Conservation (phyloP, 2,888 invertebrate species). For the Sisyra terminalis region DNA sequence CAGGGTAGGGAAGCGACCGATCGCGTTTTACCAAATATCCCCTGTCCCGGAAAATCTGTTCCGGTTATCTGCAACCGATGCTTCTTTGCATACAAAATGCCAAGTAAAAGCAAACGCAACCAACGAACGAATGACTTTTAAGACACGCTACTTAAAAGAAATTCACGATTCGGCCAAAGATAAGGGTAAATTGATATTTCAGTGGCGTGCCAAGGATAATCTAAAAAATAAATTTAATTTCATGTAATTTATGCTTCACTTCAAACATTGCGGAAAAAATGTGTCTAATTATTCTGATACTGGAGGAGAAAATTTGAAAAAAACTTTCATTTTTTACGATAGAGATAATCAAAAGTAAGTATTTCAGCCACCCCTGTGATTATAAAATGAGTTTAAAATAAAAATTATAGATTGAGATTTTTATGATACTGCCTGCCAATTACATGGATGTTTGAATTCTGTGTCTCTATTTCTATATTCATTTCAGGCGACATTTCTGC, state of each 20-base stretch:
- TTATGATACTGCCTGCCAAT: slow-evolving; percentile 9
- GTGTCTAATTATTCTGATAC: too few species aligned
- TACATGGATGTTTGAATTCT: slow-evolving; percentile 9
- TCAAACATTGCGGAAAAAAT: too few species aligned
- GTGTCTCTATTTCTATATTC: neutral
- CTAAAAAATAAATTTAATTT: too few species aligned
- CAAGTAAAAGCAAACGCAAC: too few species aligned
- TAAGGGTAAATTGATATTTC: slow-evolving; percentile 7
- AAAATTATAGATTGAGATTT: slow-evolving; percentile 10
- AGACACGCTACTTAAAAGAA: slow-evolving; percentile 7
- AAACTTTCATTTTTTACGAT: too few species aligned
- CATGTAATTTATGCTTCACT: neutral
- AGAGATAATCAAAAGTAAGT: neutral
- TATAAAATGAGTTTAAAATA: slow-evolving; percentile 2
- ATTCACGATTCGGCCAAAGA: slow-evolving; percentile 4
- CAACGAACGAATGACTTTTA: slow-evolving; percentile 1
- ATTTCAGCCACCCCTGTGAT: neutral
- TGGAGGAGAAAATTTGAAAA: too few species aligned
- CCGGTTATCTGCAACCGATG: slow-evolving; percentile 10
- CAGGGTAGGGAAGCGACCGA: neutral
- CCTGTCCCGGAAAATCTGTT: slow-evolving; percentile 8
- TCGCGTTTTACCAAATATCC: too few species aligned
- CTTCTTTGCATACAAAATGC: slow-evolving; percentile 9
- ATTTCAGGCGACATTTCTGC: neutral
- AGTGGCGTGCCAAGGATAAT: slow-evolving; percentile 3